Evolutionary conservation across 2,888 invertebrate species (phyloP), one percentile per base, ranked within the genome.

Genomic region (Stegophylla sp.): DNA sequence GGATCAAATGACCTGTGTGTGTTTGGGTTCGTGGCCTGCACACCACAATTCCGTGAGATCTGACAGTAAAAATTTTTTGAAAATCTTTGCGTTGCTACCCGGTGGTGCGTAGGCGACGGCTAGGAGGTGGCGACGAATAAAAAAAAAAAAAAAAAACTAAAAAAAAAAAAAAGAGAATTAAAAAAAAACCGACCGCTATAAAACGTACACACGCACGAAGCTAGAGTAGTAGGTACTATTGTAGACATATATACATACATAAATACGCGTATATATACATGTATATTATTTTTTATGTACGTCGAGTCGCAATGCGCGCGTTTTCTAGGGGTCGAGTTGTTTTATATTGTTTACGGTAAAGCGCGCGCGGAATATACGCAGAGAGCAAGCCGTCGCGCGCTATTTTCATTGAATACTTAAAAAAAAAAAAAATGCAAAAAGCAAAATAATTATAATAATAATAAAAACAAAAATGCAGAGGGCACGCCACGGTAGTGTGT

Each of bases 21-120:
- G 48, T 48, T 13, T 48, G 45, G 67, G n/a, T n/a, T n/a, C n/a
- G n/a, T n/a, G n/a, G n/a, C n/a, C n/a, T n/a, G n/a, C n/a, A n/a
- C n/a, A n/a, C 48, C 45, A 48, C 23, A 23, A 64, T 75, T 64
- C 64, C 34, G 75, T 23, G 45, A 45, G 73, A 61, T 73, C 61
- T 73, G 61, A 73, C 73, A 61, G 45, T 73, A 51, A n/a, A n/a
- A n/a, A n/a, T n/a, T n/a, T n/a, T n/a, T 67, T 67, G 48, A 63
- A 74, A 74, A 75, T 75, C 75, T 75, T 75, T 64, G n/a, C n/a
- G 64, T 64, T 51, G 73, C 20, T n/a, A 59, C 41, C n/a, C 43
- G 43, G 20, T 4, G 17, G 34, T 17, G 13, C 17, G 59, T 43
- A 43, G 17, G 28, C 61, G 26, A 45, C 74, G 34, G n/a, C 45